phyloP scores from a whole-genome alignment of 2,113 vertebrate genomes.

The Salvator merianae region DNA sequence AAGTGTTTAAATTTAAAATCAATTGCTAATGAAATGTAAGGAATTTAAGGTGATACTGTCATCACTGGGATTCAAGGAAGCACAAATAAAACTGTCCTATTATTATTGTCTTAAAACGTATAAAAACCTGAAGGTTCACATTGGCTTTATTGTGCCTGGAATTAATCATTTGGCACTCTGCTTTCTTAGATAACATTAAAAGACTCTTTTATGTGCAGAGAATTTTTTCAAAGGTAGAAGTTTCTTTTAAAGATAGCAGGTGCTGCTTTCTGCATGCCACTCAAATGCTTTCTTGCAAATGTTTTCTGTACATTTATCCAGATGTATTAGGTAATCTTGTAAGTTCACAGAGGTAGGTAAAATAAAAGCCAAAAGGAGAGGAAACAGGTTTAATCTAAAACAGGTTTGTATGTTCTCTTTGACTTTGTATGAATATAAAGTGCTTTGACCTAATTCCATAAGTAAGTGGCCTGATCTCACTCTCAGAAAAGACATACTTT shows the following conservation, averaged over 20 bases:
- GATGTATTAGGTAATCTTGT: constrained; percentile 4
- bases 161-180: constrained; percentile 4
- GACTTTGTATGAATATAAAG: constrained; percentile 29
- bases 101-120: constrained; percentile 12
- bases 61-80: constrained; percentile 39
- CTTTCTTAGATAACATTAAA: constrained; percentile 11
- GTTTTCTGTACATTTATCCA: constrained; percentile 6
- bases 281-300: constrained; percentile 16
- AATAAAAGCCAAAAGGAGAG: neutral
- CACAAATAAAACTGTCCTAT: neutral
- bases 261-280: neutral
- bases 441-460: constrained; percentile 51
- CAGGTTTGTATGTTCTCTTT: constrained; percentile 29
- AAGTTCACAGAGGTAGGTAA: neutral
- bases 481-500: constrained; percentile 18
- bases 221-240: neutral
- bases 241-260: constrained; percentile 29
- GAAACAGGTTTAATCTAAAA: constrained; percentile 32
- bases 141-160: neutral
- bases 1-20: constrained; percentile 16
- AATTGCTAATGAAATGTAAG: constrained; percentile 2
- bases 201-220: neutral
- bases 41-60: neutral
- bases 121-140: neutral
- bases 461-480: neutral